Base-by-base conservation (phyloP, 2,797 vertebrate species). In the Hydrophis major region DNA sequence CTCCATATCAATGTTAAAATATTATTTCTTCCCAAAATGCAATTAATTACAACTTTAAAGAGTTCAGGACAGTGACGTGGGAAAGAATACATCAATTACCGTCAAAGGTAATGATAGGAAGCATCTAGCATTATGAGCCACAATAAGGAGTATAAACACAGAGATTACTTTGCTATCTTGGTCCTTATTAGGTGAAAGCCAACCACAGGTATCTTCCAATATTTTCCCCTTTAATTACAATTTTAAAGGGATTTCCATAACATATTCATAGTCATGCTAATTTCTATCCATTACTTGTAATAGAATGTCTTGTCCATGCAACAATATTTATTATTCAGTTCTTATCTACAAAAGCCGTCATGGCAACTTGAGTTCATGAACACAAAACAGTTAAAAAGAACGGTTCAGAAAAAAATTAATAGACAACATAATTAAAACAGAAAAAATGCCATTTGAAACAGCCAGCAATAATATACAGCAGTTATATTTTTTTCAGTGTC, bases 21-120 rank as follows among this genome's bases (percentile, higher is more conserved):
- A 95, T 92, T 91, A 95, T 96, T 42, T 92, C 88, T 93, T 96
- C 95, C 95, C 94, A 90, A 96, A 95, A 94, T 88, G 93, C 61
- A 96, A 96, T 97, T 97, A 97, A 94, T 95, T 96, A 87, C 90
- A 94, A 88, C 42, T 90, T 74, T 50, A 61, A 91, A 47, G n/a
- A 18, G 8, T 88, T 88, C 2, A 4, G 37, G 37, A 47, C 37
- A 47, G 4, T 4, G 1, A 47, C 3, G 2, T 47, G 10, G 37
- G 10, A 47, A 83, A 47, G 1, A 83, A 83, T 25, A 12, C 2
- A 12, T 47, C 37, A 47, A 83, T 83, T 83, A 25, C 74, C 25
- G 0, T 47, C 74, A 47, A 83, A 25, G 1, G 1, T 42, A 10
- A 25, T 22, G 8, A 10, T 42, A 83, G 37, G 20, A 25, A 25